A percentile compares a stretch with the other conserved stretches of the same genome.
Conservation (phyloP, 2,888 invertebrate species). For the Blera fallax region DNA sequence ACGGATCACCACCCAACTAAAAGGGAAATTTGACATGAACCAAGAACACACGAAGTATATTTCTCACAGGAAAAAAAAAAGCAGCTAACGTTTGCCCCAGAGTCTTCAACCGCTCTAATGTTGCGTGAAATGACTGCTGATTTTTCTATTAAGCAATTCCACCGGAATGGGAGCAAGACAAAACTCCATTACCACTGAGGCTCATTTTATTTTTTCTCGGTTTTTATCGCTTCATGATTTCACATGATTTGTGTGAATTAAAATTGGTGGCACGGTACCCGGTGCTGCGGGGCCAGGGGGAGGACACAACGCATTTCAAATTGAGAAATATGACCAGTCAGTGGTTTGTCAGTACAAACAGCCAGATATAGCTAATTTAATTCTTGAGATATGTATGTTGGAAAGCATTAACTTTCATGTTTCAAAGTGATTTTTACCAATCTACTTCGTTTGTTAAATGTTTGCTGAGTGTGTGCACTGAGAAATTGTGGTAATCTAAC, state of each 20-base stretch:
- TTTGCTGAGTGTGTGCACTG: not conserved
- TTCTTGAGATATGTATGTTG: conserved; percentile 21
- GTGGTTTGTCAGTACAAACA: not conserved
- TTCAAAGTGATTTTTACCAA: conserved; percentile 27
- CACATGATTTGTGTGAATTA: conserved; percentile 68
- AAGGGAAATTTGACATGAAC: conserved; percentile 40
- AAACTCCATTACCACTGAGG: conserved; percentile 61
- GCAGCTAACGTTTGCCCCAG: not conserved
- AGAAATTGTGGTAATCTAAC: conserved; percentile 1
- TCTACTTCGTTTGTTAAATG: not conserved
- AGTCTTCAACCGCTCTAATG: conserved; percentile 52
- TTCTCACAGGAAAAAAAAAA: conserved; percentile 5
- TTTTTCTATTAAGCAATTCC: conserved; percentile 72
- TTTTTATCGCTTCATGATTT: conserved; percentile 41
- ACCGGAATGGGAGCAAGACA: conserved; percentile 65
- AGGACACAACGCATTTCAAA: conserved; percentile 43
- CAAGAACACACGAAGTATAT: not conserved
- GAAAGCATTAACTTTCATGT: conserved; percentile 25
- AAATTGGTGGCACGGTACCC: conserved; percentile 33
- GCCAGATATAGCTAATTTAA: not conserved
- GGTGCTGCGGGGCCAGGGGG: not conserved
- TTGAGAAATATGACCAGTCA: conserved; percentile 49
- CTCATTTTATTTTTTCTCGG: not conserved
- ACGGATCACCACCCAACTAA: conserved; percentile 25
- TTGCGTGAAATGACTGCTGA: conserved; percentile 70